These are phyloP conservation scores for Hemitrygon akajei DNA, from an alignment of 2,797 vertebrate genomes.

Conservation along the genomic window DNA sequence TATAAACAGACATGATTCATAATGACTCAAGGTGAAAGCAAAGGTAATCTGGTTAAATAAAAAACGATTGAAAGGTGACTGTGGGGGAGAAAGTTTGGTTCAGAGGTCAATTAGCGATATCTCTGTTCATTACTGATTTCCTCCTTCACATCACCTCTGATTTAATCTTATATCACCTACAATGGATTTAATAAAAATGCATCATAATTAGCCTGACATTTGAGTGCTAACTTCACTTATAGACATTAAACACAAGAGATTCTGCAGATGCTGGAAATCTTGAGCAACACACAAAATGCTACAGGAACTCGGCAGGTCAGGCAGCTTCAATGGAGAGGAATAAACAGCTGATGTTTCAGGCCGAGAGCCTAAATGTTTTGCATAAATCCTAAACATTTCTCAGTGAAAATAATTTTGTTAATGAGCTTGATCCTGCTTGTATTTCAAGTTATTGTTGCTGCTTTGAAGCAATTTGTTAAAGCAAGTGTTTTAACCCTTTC, in stretches of 20 bases:
- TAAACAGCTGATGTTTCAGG: too few relatives aligned
- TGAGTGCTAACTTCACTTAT: neutral
- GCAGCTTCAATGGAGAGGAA: too few relatives aligned
- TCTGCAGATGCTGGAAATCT: too few relatives aligned
- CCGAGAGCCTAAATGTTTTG: neutral
- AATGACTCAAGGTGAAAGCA: constrained; percentile 8
- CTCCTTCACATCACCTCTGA: neutral
- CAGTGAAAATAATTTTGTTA: neutral
- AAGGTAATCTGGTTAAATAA: neutral
- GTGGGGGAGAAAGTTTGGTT: neutral
- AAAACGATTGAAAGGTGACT: neutral
- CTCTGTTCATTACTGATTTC: neutral
- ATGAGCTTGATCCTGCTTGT: neutral
- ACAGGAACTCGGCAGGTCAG: too few relatives aligned
- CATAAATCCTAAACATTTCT: neutral
- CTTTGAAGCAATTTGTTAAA: neutral
- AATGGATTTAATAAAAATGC: neutral
- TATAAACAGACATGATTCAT: constrained; percentile 23
- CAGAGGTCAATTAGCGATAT: neutral
- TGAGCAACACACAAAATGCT: too few relatives aligned
- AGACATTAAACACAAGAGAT: too few relatives aligned
- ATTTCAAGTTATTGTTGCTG: neutral
- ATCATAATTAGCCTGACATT: neutral
- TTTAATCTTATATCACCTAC: neutral
- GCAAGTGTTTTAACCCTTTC: neutral